phyloP scores from a whole-genome alignment of 64 coral and sea anemone genomes.

The Catalaphyllia jardinei region DNA sequence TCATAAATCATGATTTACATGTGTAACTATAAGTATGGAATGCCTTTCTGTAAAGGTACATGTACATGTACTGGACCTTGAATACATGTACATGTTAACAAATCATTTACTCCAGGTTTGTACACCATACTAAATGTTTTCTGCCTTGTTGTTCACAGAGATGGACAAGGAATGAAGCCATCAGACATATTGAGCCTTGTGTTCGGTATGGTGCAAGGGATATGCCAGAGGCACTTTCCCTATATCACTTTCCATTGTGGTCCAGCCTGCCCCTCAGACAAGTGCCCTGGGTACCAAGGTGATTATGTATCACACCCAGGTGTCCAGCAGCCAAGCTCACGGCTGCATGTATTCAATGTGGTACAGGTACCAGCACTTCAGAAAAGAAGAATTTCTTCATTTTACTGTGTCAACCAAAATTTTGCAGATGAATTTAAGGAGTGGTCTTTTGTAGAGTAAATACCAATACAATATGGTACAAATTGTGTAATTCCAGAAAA shows the following conservation, averaged over 20 bases:
- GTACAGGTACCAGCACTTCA: conserved; percentile 22
- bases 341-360: conserved; percentile 54
- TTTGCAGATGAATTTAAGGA: conserved; percentile 11
- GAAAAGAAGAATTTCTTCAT: neutral
- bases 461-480: neutral
- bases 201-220: conserved; percentile 47
- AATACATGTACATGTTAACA: no score
- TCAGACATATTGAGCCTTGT: conserved; percentile 36
- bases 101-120: no score
- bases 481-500: no score
- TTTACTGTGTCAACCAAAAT: conserved; percentile 26
- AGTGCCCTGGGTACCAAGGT: conserved; percentile 60
- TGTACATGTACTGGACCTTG: no score
- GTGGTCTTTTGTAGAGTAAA: neutral
- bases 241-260: conserved; percentile 70
- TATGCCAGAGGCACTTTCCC: conserved; percentile 49
- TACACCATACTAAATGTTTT: no score
- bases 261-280: conserved; percentile 41
- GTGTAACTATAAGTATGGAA: no score
- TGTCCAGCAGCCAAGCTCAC: conserved; percentile 2
- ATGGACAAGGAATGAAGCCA: neutral
- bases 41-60: no score
- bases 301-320: conserved; percentile 14
- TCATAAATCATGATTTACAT: no score
- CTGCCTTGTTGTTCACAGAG: neutral